phyloP scores from a whole-genome alignment of 2,888 invertebrate species.

The Atethmia centrago region DNA sequence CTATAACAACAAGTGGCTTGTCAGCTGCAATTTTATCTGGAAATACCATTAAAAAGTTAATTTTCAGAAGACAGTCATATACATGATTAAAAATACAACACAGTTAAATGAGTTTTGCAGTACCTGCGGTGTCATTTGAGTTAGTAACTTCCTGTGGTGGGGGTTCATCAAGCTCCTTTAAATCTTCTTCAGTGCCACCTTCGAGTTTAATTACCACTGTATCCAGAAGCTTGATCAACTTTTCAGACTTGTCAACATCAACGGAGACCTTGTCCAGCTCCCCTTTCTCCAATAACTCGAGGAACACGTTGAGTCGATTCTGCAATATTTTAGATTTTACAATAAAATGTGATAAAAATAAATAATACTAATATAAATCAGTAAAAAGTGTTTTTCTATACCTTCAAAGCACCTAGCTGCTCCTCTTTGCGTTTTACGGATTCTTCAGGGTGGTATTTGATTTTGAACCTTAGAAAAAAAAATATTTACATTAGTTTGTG shows the following conservation, averaged over 20 bases:
- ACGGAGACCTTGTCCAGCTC: conserved; percentile 94
- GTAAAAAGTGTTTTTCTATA: conserved; percentile 74
- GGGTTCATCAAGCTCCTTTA: conserved; percentile 95
- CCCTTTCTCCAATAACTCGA: conserved; percentile 94
- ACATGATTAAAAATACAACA: background rate
- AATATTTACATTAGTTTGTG: conserved; percentile 34
- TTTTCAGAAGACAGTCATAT: background rate
- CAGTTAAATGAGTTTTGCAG: background rate
- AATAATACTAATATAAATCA: background rate
- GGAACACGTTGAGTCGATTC: conserved; percentile 97
- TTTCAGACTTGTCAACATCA: conserved; percentile 96
- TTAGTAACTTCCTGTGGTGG: conserved; percentile 72
- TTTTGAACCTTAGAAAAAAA: conserved; percentile 96
- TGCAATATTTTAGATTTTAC: conserved; percentile 74
- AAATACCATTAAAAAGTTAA: conserved; percentile 10
- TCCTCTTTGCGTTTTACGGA: conserved; percentile 97
- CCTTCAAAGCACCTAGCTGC: conserved; percentile 95
- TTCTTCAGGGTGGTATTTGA: conserved; percentile 99
- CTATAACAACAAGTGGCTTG: conserved; percentile 86
- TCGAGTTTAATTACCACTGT: conserved; percentile 99
- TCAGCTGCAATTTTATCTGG: conserved; percentile 80
- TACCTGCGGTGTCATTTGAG: conserved; percentile 81
- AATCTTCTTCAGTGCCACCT: conserved; percentile 97
- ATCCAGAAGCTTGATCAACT: conserved; percentile 96
- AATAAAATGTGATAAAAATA: background rate